phyloP scores from a whole-genome alignment of 2,888 invertebrate species.

The Dorcus parallelipipedus region DNA sequence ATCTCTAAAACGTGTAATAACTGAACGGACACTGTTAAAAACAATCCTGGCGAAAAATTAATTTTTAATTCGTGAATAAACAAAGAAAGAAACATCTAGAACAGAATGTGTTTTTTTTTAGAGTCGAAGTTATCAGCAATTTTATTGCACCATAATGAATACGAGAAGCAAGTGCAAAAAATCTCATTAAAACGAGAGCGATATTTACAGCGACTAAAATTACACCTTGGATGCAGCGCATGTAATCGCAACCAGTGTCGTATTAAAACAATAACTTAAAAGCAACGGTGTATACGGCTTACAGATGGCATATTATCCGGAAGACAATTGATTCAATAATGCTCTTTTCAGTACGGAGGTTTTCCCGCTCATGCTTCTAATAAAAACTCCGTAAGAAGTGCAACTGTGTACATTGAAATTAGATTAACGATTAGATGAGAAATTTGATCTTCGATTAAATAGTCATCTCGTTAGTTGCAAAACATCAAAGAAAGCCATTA shows the following conservation, averaged over 20 bases:
- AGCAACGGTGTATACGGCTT: neutral
- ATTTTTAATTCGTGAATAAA: neutral
- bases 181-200: slow-evolving; percentile 10
- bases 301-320: slow-evolving; percentile 1
- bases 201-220: slow-evolving; percentile 15
- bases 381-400: no score
- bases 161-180: slow-evolving; percentile 8
- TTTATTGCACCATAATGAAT: slow-evolving; percentile 1
- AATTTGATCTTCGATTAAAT: no score
- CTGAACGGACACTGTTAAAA: no score
- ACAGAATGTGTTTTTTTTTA: neutral
- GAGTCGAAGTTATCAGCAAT: neutral
- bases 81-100: neutral
- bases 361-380: no score
- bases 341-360: no score
- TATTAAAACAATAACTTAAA: slow-evolving; percentile 6
- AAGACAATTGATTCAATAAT: neutral
- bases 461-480: no score
- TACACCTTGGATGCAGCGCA: slow-evolving; percentile 14
- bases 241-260: slow-evolving; percentile 1
- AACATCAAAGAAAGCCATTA: no score
- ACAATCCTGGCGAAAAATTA: no score
- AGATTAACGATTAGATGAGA: no score
- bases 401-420: no score
- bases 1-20: no score